Conservation (phyloP, 2,888 invertebrate species). For the Cheilosia impressa region DNA sequence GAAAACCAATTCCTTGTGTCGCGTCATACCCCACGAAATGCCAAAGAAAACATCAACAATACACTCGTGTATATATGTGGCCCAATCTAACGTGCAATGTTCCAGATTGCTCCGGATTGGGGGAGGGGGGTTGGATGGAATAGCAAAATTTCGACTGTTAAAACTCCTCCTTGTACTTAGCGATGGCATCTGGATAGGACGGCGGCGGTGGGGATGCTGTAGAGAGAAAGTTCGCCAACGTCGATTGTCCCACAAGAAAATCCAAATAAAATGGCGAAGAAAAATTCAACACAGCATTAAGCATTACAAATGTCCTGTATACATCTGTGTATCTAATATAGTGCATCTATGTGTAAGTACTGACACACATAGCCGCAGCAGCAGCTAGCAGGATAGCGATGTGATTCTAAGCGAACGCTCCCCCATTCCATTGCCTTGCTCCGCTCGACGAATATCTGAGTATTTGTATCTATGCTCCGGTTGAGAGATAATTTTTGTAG, state of each 20-base stretch:
- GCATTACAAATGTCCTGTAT: slow-evolving; percentile 72
- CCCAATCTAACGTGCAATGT: slow-evolving; percentile 56
- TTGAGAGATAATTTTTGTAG: slow-evolving; percentile 76
- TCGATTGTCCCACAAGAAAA: slow-evolving; percentile 64
- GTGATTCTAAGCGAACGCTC: slow-evolving; percentile 43
- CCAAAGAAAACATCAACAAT: slow-evolving; percentile 70
- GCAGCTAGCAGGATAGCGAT: neutral
- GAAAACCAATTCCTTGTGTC: slow-evolving; percentile 72
- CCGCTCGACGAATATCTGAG: slow-evolving; percentile 60
- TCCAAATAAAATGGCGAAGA: slow-evolving; percentile 72
- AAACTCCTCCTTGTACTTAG: slow-evolving; percentile 51
- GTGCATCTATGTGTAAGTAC: slow-evolving; percentile 63
- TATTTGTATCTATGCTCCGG: slow-evolving; percentile 75
- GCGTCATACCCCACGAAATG: slow-evolving; percentile 50
- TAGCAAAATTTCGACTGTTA: slow-evolving; percentile 56
- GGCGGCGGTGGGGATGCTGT: neutral
- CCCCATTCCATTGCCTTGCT: slow-evolving; percentile 19
- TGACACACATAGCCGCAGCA: slow-evolving; percentile 54
- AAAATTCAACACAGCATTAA: slow-evolving; percentile 68
- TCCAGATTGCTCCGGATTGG: slow-evolving; percentile 39
- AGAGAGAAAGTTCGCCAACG: slow-evolving; percentile 59
- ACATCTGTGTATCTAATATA: slow-evolving; percentile 39
- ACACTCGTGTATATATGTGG: slow-evolving; percentile 44
- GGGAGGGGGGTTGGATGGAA: slow-evolving; percentile 4
- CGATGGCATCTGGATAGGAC: neutral